These are phyloP conservation scores for Drosophila yooni DNA, from an alignment of 2,888 invertebrate genomes.

Conservation along the genomic window DNA sequence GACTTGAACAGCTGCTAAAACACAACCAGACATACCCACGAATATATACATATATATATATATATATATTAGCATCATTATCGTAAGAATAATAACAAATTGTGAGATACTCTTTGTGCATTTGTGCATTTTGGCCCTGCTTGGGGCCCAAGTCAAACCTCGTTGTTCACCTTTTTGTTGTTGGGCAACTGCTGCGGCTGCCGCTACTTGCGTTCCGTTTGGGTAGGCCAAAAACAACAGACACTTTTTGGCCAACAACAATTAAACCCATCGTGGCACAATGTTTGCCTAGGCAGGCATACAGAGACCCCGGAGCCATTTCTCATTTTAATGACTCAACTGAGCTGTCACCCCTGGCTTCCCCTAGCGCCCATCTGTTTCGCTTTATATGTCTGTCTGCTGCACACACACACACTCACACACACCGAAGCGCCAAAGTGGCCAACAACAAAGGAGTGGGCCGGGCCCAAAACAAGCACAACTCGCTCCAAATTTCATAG, in stretches of 20 bases:
- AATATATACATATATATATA: background rate
- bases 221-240: constrained; percentile 33
- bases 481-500: constrained; percentile 4
- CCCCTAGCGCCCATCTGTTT: constrained; percentile 34
- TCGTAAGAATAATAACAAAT: constrained; percentile 14
- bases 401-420: constrained; percentile 25
- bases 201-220: constrained; percentile 9
- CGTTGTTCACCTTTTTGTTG: constrained; percentile 33
- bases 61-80: background rate
- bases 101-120: constrained; percentile 24
- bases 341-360: constrained; percentile 38
- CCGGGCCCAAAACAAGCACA: constrained; percentile 29
- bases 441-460: constrained; percentile 39
- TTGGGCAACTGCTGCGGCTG: constrained; percentile 15
- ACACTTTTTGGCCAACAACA: constrained; percentile 64
- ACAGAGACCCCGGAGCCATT: constrained; percentile 66
- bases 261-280: constrained; percentile 69
- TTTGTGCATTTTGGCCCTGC: constrained; percentile 38
- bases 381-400: constrained; percentile 36
- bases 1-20: constrained; percentile 34
- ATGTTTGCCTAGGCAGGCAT: constrained; percentile 68
- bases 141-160: constrained; percentile 54
- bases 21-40: background rate
- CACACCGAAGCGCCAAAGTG: constrained; percentile 37
- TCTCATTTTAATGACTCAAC: constrained; percentile 79